These are phyloP conservation scores for Heterodera schachtii DNA, from an alignment of 1,140 invertebrate genomes.

Conservation along the genomic window DNA sequence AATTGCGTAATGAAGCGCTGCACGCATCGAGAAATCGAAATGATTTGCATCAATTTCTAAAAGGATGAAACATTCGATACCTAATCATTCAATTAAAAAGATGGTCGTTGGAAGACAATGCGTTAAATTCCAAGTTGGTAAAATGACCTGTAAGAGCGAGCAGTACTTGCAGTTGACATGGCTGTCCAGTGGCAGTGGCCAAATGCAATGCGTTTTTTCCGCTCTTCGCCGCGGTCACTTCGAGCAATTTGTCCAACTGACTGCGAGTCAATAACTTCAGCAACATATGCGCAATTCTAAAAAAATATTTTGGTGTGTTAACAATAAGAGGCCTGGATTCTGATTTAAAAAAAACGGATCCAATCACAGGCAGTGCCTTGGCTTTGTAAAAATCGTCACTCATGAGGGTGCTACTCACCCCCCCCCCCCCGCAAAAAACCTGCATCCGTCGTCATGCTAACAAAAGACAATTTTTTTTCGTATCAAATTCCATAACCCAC, in stretches of 20 bases:
- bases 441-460: too few species aligned
- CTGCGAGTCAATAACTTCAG: slow-evolving; percentile 17
- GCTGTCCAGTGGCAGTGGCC: slow-evolving; percentile 29
- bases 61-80: background rate
- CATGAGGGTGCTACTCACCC: too few species aligned
- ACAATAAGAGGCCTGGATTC: background rate
- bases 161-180: slow-evolving; percentile 37
- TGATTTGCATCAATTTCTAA: slow-evolving; percentile 33
- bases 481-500: too few species aligned
- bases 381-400: too few species aligned
- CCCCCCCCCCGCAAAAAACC: too few species aligned
- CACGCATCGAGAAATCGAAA: slow-evolving; percentile 30
- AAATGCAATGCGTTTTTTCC: slow-evolving; percentile 38
- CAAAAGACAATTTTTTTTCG: too few species aligned
- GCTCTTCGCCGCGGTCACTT: slow-evolving; percentile 24
- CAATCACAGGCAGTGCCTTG: too few species aligned
- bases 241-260: slow-evolving; percentile 24
- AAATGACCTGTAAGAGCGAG: slow-evolving; percentile 25
- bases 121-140: slow-evolving; percentile 3
- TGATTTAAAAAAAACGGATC: background rate
- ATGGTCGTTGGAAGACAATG: too few species aligned
- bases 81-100: too few species aligned
- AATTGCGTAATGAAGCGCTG: slow-evolving; percentile 37
- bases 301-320: background rate
- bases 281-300: slow-evolving; percentile 35